Percentiles rank a stretch among this genome's conserved stretches.
Evolutionary conservation across 2,888 invertebrate species (phyloP).

Genomic region (Toxonevra muliebris): DNA sequence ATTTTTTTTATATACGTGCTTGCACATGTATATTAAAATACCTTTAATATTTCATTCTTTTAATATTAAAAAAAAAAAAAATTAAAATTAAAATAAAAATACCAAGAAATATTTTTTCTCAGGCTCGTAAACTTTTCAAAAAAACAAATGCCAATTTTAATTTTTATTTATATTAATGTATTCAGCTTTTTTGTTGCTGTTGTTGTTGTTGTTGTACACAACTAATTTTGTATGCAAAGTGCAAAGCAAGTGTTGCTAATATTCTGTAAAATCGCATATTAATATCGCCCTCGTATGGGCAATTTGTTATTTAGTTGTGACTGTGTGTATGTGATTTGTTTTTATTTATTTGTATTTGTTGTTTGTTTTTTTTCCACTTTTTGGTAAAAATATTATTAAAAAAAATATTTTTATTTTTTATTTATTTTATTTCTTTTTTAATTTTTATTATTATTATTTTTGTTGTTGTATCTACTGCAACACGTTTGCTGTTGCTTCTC

Average conservation of each 20-base stretch:
- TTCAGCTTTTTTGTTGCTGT: background rate
- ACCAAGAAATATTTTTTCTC: background rate
- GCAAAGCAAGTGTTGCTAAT: conserved; percentile 54
- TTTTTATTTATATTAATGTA: background rate
- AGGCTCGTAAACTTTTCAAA: background rate
- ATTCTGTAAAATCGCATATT: conserved; percentile 62
- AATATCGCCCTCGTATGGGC: conserved; percentile 55
- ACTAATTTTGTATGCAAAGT: conserved; percentile 49
- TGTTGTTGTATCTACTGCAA: background rate
- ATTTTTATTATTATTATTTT: background rate
- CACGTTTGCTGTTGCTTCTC: background rate
- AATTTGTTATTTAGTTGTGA: conserved; percentile 39
- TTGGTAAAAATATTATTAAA: no score
- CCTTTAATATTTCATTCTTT: no score
- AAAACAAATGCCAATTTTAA: background rate
- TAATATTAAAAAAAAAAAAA: no score
- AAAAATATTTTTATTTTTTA: conserved; percentile 12
- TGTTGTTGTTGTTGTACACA: background rate
- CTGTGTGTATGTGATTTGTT: conserved; percentile 12
- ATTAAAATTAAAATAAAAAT: background rate
- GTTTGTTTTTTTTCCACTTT: background rate
- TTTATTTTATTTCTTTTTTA: conserved; percentile 9
- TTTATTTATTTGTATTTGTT: background rate
- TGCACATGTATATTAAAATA: no score
- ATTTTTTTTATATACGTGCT: no score